Evolutionary conservation across 1,140 invertebrate species (phyloP), one percentile per base, ranked within the genome.

Genomic region (Globodera rostochiensis): DNA sequence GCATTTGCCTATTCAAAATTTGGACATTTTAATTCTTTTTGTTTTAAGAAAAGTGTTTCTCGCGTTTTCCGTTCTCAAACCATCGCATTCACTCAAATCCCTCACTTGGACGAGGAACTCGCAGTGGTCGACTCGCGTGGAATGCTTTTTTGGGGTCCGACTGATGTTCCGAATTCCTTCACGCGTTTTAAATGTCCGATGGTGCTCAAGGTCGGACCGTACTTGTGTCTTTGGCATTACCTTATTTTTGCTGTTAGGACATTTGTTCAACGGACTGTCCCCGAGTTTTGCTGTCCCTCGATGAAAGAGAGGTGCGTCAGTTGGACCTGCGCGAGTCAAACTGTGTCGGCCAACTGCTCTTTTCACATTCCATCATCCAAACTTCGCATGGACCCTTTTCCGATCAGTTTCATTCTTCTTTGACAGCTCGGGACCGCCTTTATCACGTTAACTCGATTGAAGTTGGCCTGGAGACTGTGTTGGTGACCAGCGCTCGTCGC

Each of bases 251-350:
- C 2, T 36, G n/a, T 46, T n/a, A 78, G 79, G 79, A 80, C 25
- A 79, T 80, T 80, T 80, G 79, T 21, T 36, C 79, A 46, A 80
- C 79, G 13, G 79, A 80, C 6, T 80, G 79, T 79, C 79, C 79
- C 5, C 66, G 70, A 11, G 47, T 80, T 80, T 79, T 80, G 46
- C 13, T 79, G 66, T 53, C 75, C 4, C 13, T 80, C 46, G 57
- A 53, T 7, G 79, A 73, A 49, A 25, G 53, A 25, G 57, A 80
- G 49, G n/a, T 46, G 36, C 36, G 49, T 7, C 45, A 46, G 46
- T 47, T 80, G 21, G 79, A 80, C 71, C n/a, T 80, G 49, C 79
- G 79, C 11, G 79, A 75, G n/a, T 49, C 79, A 5, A 50, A 57
- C 13, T 50, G 50, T 60, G 53, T 76, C 57, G 79, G 79, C 50